Base-by-base conservation (phyloP, 2,797 vertebrate genomes). In the Pseudotriccus pelzelni region DNA sequence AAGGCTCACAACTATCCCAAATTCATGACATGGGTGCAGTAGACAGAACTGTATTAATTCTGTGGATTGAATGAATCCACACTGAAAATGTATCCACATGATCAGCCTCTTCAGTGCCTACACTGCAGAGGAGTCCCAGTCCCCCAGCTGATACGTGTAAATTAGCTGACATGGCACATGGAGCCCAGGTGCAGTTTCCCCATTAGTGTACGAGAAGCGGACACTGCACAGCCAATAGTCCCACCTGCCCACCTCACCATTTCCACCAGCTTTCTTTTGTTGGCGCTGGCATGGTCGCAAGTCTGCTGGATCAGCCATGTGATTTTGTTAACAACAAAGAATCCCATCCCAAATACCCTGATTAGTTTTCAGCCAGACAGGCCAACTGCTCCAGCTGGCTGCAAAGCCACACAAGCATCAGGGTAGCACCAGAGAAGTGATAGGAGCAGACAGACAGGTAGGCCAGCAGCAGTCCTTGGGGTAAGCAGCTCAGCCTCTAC, bases 401-500 rank as follows among this genome's bases (percentile, higher is more conserved):
- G 75, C 53, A 56, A 50, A 70, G 56, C 50, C 60, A 43, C 68
- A 34, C 0, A 1, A 64, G 76, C 66, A 72, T 12, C 23, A 41
- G 20, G n/a, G 15, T 41, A 30, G 85, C 10, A 24, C 30, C 2
- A 0, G 27, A 72, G 34, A 56, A 66, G 37, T 0, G 0, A 43
- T 39, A n/a, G 25, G 11, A 83, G 32, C 0, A 0, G 34, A 63
- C 49, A 81, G 79, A 18, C 0, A 0, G n/a, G 49, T 32, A 77
- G 69, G 58, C 39, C 63, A 66, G 47, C 7, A 1, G 55, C 28
- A 23, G 8, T 64, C 55, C 34, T 67, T 37, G 13, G 32, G n/a
- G n/a, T 67, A 84, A 95, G 87, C 69, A 81, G 76, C 25, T 91
- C 66, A 74, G 80, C 19, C 27, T 81, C 56, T 36, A 15, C 58